Conservation (phyloP, 1,140 invertebrate species). For the Drosophila gunungcola region DNA sequence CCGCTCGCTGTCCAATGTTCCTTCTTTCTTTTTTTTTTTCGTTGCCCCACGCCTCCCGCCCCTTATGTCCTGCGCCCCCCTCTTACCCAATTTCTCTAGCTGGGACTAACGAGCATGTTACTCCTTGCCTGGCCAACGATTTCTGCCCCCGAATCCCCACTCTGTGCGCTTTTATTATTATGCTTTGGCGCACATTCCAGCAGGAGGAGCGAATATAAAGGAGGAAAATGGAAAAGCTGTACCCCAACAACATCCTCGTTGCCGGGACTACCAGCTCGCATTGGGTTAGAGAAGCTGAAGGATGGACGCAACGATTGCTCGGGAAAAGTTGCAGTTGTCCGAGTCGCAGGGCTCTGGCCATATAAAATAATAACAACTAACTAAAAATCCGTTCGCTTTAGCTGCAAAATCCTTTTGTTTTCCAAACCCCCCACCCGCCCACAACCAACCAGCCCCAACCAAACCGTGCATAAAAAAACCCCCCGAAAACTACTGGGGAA, state of each 20-base stretch:
- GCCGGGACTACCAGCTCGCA: conserved; percentile 51
- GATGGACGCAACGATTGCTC: conserved; percentile 43
- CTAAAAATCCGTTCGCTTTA: conserved; percentile 82
- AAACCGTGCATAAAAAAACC: conserved; percentile 20
- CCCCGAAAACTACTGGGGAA: conserved; percentile 63
- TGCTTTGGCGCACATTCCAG: conserved; percentile 79
- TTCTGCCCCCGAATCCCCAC: conserved; percentile 16
- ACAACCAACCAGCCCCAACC: background rate
- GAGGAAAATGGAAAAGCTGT: conserved; percentile 52
- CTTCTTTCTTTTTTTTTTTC: conserved; percentile 31
- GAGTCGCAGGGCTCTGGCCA: conserved; percentile 62
- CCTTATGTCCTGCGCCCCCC: background rate
- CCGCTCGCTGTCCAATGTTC: conserved; percentile 52
- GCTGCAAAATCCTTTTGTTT: conserved; percentile 82
- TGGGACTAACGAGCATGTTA: conserved; percentile 79
- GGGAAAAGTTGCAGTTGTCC: conserved; percentile 77
- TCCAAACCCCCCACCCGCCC: conserved; percentile 19
- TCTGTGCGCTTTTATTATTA: conserved; percentile 81
- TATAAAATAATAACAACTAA: conserved; percentile 84
- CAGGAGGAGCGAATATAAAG: conserved; percentile 56
- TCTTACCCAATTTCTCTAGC: conserved; percentile 37
- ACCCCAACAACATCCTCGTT: conserved; percentile 33
- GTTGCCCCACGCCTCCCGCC: conserved; percentile 2
- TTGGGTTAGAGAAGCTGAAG: conserved; percentile 14
- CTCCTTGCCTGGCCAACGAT: conserved; percentile 60